Evolutionary conservation across 1,140 invertebrate genomes (phyloP).

Genomic region (Anastrepha ludens): DNA sequence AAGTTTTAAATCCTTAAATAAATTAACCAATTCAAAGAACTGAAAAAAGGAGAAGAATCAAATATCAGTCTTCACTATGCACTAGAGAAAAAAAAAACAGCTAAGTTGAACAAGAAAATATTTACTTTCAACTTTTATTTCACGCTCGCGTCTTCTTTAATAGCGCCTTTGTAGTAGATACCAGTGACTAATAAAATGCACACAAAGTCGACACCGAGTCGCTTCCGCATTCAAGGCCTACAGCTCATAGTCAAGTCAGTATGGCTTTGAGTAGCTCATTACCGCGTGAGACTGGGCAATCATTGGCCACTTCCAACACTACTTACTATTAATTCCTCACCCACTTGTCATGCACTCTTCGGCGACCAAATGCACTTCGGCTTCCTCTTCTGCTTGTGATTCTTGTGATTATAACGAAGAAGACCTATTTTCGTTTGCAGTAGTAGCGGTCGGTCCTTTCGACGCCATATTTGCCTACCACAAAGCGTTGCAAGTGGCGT

Average conservation of each 20-base stretch:
- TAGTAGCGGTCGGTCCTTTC: background rate
- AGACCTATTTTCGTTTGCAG: conserved; percentile 39
- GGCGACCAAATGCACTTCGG: background rate
- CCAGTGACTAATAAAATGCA: conserved; percentile 19
- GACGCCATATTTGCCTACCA: conserved; percentile 20
- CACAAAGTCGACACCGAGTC: background rate
- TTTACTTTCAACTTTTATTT: conserved; percentile 17
- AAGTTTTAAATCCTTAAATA: too few relatives aligned
- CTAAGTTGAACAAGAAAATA: background rate
- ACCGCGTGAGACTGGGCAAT: background rate
- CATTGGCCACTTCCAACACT: conserved; percentile 41
- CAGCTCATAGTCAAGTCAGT: background rate
- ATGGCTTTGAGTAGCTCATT: conserved; percentile 36
- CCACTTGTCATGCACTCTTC: background rate
- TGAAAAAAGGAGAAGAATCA: too few relatives aligned
- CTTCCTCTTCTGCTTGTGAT: background rate
- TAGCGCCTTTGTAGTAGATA: background rate
- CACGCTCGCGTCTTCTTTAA: background rate
- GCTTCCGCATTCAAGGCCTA: conserved; percentile 28
- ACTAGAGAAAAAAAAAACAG: background rate
- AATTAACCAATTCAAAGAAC: too few relatives aligned
- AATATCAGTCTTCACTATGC: background rate
- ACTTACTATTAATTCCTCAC: background rate
- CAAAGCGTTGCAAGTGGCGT: conserved; percentile 38
- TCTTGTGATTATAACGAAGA: background rate